Evolutionary conservation across 1,140 invertebrate genomes (phyloP).

Genomic region (Drosophila nigrodunni): DNA sequence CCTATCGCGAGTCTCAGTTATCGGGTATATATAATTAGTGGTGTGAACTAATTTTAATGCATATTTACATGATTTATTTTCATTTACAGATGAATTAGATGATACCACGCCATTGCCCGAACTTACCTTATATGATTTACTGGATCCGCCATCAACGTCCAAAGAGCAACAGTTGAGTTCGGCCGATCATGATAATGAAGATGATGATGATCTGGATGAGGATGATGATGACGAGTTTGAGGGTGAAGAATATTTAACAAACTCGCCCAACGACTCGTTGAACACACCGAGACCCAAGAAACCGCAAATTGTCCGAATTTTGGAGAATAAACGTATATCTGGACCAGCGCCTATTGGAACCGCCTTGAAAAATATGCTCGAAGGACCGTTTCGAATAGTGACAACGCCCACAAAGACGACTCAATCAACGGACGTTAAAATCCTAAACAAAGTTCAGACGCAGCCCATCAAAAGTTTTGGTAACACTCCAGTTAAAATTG

Average conservation of each 20-base stretch:
- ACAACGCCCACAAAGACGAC: slow-evolving; percentile 30
- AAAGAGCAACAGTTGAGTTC: slow-evolving; percentile 52
- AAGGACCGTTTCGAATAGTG: slow-evolving; percentile 40
- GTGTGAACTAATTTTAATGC: not conserved
- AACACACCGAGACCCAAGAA: slow-evolving; percentile 74
- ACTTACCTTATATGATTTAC: slow-evolving; percentile 71
- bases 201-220: slow-evolving; percentile 15
- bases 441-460: slow-evolving; percentile 60
- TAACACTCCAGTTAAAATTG: slow-evolving; percentile 51
- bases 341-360: slow-evolving; percentile 24
- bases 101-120: slow-evolving; percentile 71
- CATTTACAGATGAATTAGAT: slow-evolving; percentile 58
- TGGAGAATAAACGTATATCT: slow-evolving; percentile 58
- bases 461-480: slow-evolving; percentile 34
- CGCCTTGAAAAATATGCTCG: slow-evolving; percentile 52
- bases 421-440: slow-evolving; percentile 55
- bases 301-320: slow-evolving; percentile 44
- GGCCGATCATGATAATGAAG: slow-evolving; percentile 34
- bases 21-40: slow-evolving; percentile 50
- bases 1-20: slow-evolving; percentile 23
- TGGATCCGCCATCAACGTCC: slow-evolving; percentile 58
- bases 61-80: not conserved
- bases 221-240: slow-evolving; percentile 23
- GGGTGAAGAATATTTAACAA: slow-evolving; percentile 5
- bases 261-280: slow-evolving; percentile 54